Base-by-base conservation (phyloP, 23 tunicate genomes). In the Halocynthia aurantium region DNA sequence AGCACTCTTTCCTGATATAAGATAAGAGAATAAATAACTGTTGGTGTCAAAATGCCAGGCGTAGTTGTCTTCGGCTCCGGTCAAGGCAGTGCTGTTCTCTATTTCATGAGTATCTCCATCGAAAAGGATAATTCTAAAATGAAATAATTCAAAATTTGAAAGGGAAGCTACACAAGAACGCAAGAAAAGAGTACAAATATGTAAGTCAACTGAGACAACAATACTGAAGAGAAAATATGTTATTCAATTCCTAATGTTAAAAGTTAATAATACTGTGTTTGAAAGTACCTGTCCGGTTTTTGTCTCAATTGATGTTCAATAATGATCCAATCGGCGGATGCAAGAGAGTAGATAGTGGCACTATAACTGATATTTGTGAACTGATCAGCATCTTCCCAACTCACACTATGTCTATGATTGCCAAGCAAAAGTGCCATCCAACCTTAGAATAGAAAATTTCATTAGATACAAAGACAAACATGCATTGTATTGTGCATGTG, bases 311-410 rank as follows among this genome's bases (percentile, higher is more conserved):
- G 11, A 49, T 85, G 96, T 7, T 51, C 49, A 55, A 90, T 69
- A 57, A 82, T 67, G 67, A 89, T 49, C 71, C 83, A 70, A 63
- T 96, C 96, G 52, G 52, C 81, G 19, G 57, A 71, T 51, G 7
- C n/a, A 10, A 96, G 82, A 44, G 78, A 83, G 55, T 83, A 86
- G 57, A 74, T 78, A 13, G 52, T 76, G 0, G 96, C 83, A 62
- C 69, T 78, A 88, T 89, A 96, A 53, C 86, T 85, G 55, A 90
- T 72, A 62, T 96, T 96, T 56, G 96, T 81, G 81, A 96, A 86
- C 58, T 80, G 81, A n/a, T 78, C 83, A 51, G 54, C 87, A 21
- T 80, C 85, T 67, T 83, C 76, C 67, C 81, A 96, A 6, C 22
- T 18, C 75, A 71, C 50, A 5, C 0, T 44, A 61, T 85, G 77